A percentile compares a stretch with the other conserved stretches of the same genome.
Evolutionary conservation across 2,888 invertebrate species (phyloP).

Genomic region (Ptilodon capucinus): DNA sequence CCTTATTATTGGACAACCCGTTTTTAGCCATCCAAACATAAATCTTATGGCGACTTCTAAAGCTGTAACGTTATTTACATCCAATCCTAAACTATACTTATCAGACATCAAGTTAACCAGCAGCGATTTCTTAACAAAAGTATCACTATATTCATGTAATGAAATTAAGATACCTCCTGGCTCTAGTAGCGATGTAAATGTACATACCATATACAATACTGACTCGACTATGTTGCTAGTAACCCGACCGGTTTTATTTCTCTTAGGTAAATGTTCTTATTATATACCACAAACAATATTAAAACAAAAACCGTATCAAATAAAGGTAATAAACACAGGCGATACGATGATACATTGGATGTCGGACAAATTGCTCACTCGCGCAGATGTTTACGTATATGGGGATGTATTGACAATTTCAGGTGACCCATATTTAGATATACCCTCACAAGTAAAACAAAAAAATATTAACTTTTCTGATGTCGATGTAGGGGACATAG

Average conservation of each 20-base stretch:
- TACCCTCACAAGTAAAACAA: too few relatives aligned
- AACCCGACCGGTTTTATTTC: neutral
- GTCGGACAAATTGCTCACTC: neutral
- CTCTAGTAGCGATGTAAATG: neutral
- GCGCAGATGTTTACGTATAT: neutral
- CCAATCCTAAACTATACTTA: neutral
- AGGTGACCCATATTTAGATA: too few relatives aligned
- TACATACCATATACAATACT: neutral
- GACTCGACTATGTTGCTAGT: neutral
- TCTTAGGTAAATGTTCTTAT: neutral
- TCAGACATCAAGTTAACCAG: neutral
- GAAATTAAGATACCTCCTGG: neutral
- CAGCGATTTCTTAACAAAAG: neutral
- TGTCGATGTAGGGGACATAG: neutral
- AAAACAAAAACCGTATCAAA: neutral
- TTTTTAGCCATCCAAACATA: too few relatives aligned
- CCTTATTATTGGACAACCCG: too few relatives aligned
- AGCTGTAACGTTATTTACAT: too few relatives aligned
- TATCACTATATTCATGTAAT: neutral
- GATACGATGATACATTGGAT: neutral
- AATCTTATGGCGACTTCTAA: too few relatives aligned
- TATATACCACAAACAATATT: neutral
- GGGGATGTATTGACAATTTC: too few relatives aligned
- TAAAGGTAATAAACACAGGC: slow-evolving; percentile 1
- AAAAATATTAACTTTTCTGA: neutral